Percentiles rank a stretch among this genome's conserved stretches.
Conservation (phyloP, 2,888 invertebrate genomes). For the Cosmorhoe ocellata region DNA sequence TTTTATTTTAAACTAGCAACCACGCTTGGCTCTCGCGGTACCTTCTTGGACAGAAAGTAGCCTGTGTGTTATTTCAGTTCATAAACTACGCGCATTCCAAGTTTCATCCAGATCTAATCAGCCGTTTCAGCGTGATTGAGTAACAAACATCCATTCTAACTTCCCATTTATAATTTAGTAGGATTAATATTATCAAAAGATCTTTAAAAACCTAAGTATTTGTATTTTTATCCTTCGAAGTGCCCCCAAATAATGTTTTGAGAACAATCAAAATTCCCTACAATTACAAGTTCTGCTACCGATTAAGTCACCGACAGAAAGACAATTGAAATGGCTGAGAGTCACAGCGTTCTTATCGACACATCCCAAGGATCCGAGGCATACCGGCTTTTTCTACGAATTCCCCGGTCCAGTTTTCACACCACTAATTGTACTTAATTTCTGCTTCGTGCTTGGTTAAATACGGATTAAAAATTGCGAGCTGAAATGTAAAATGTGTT, state of each 20-base stretch:
- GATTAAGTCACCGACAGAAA: conserved; percentile 35
- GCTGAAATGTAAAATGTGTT: conserved; percentile 36
- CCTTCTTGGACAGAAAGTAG: no score
- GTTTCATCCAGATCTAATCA: no score
- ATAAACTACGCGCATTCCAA: no score
- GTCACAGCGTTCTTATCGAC: conserved; percentile 61
- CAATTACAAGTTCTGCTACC: conserved; percentile 30
- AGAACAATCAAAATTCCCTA: conserved; percentile 21
- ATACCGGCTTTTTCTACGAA: conserved; percentile 66
- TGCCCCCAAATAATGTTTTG: conserved; percentile 9
- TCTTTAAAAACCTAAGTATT: background rate
- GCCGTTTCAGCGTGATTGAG: no score
- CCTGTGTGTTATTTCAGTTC: no score
- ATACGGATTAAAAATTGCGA: conserved; percentile 63
- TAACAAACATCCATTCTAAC: no score
- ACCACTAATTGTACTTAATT: conserved; percentile 77
- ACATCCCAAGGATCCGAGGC: conserved; percentile 59
- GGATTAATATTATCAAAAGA: no score
- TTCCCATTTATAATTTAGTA: no score
- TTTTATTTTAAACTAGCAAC: no score
- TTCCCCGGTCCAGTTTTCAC: conserved; percentile 68
- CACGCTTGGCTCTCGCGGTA: no score
- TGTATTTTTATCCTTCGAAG: background rate
- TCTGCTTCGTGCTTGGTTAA: conserved; percentile 73
- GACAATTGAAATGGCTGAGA: conserved; percentile 23